Percentiles rank a stretch among this genome's conserved stretches.
Conservation (phyloP, 2,888 invertebrate genomes). For the Pandemis corylana region DNA sequence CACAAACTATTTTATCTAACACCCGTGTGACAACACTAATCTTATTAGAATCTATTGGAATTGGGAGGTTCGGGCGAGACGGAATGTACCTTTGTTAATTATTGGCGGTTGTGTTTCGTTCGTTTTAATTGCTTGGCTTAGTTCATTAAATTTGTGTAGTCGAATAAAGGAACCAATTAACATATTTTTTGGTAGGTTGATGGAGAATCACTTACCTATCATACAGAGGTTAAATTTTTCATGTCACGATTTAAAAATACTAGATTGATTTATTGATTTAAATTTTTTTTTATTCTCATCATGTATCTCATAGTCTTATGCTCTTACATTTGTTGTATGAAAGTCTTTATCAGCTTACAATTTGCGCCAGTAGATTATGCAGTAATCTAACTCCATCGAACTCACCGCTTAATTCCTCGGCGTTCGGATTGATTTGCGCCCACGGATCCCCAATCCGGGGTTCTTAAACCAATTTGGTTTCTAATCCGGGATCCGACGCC, state of each 20-base stretch:
- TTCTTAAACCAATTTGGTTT: slow-evolving; percentile 76
- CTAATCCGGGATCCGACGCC: slow-evolving; percentile 75
- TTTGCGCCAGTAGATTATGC: neutral
- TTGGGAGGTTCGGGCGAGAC: slow-evolving; percentile 66
- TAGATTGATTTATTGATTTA: too few species aligned
- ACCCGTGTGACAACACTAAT: slow-evolving; percentile 82
- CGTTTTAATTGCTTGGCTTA: slow-evolving; percentile 34
- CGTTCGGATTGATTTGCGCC: slow-evolving; percentile 68
- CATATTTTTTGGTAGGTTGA: neutral
- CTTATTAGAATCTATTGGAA: slow-evolving; percentile 84
- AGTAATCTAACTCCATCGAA: slow-evolving; percentile 1
- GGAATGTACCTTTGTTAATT: slow-evolving; percentile 47
- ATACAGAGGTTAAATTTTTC: too few species aligned
- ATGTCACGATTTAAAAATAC: too few species aligned
- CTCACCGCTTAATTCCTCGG: slow-evolving; percentile 1
- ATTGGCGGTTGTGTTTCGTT: slow-evolving; percentile 35
- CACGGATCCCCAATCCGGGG: slow-evolving; percentile 59
- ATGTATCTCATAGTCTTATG: neutral
- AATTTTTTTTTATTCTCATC: too few species aligned
- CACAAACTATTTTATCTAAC: slow-evolving; percentile 85
- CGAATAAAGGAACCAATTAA: slow-evolving; percentile 3
- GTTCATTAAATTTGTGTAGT: slow-evolving; percentile 13
- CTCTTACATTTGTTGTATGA: neutral
- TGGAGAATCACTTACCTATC: too few species aligned
- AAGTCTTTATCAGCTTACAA: neutral